Conservation (phyloP, 92 coral and sea anemone species). For the Anthopleura xanthogrammica region DNA sequence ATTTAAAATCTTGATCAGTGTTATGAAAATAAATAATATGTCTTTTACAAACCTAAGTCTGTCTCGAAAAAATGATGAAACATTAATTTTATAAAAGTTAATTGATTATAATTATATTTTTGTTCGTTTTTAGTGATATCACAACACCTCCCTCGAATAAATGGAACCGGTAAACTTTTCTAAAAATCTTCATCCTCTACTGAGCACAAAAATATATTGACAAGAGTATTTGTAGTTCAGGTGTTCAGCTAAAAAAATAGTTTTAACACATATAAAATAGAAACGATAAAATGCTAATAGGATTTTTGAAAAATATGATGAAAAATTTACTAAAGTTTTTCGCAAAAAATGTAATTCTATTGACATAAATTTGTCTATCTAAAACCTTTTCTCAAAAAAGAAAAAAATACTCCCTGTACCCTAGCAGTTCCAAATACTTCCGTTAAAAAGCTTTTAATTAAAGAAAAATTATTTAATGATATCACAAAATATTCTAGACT, state of each 20-base stretch:
- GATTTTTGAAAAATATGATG: neutral
- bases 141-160: conserved; percentile 19
- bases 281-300: neutral
- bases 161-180: neutral
- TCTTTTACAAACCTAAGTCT: conserved; percentile 35
- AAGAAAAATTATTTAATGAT: conserved; percentile 2
- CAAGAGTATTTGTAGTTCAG: conserved; percentile 11
- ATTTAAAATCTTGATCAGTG: conserved; percentile 27
- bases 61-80: conserved; percentile 34
- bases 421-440: neutral
- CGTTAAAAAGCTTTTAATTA: neutral
- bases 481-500: conserved; percentile 28
- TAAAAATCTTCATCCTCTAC: neutral
- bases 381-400: neutral
- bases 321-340: neutral
- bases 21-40: conserved; percentile 33
- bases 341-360: conserved; percentile 17
- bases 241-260: conserved; percentile 21
- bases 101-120: conserved; percentile 13
- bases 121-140: conserved; percentile 11
- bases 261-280: conserved; percentile 15
- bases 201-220: conserved; percentile 4
- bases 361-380: neutral
- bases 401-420: neutral
- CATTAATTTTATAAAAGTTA: conserved; percentile 35